Percentiles rank a stretch among this genome's conserved stretches.
Evolutionary conservation across 2,113 vertebrate genomes (phyloP).

Genomic region (Panthera tigris): DNA sequence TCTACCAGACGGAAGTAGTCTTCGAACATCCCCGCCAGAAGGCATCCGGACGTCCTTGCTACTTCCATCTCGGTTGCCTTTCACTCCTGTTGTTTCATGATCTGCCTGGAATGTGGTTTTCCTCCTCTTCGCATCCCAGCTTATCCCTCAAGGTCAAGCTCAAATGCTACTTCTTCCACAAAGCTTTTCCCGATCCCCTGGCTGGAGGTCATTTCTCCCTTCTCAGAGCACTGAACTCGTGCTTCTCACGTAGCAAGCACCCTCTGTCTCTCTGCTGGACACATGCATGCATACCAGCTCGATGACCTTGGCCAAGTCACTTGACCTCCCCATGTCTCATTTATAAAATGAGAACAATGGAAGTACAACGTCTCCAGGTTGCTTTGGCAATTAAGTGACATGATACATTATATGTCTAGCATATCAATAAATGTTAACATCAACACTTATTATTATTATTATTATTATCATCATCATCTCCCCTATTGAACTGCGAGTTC

Average conservation of each 20-base stretch:
- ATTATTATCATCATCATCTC: neutral
- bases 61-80: neutral
- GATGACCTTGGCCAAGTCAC: neutral
- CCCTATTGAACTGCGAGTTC: neutral
- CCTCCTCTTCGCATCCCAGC: neutral
- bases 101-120: neutral
- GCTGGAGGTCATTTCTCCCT: neutral
- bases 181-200: neutral
- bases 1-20: neutral
- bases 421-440: neutral
- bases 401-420: neutral
- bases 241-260: fast-evolving
- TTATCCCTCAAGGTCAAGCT: neutral
- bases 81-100: neutral
- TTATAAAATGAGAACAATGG: neutral
- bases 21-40: neutral
- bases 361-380: neutral
- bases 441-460: neutral
- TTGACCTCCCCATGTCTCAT: neutral
- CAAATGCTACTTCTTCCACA: neutral
- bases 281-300: neutral
- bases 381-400: neutral
- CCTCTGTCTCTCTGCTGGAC: neutral
- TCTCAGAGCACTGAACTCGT: neutral
- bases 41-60: neutral